Base-by-base conservation (phyloP, 2,113 vertebrate genomes). In the Pseudonaja textilis region DNA sequence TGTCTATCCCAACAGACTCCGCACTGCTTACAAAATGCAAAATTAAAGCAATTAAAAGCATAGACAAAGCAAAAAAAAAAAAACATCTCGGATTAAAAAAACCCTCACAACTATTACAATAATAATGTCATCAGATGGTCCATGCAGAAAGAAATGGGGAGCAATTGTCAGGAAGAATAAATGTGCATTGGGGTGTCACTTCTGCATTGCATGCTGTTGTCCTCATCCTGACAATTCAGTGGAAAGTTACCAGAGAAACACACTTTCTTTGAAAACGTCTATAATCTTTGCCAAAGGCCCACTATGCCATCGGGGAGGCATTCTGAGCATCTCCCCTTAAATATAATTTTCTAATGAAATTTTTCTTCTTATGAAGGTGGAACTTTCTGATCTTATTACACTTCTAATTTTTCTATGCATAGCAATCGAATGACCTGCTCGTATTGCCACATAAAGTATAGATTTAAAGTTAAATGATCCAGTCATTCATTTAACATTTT, bases 331-430 rank as follows among this genome's bases (percentile, higher is more conserved):
- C 96, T 94, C 23, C 89, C 90, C 89, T 97, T 97, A 96, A 96
- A 97, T 96, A 96, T 56, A 97, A 96, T 95, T 97, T 97, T 96
- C 96, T 97, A 97, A 97, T 98, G 97, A 97, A 98, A 45, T 97
- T 96, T 97, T 97, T 97, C 97, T 96, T 97, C 98, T 98, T 94
- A 95, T 96, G 97, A 98, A 98, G 98, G 97, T 98, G 97, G 97
- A 97, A 97, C 97, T 97, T 97, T 92, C 96, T 96, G 97, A 97
- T 96, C 96, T 90, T 96, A 96, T 97, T 97, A 96, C 95, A 97
- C 97, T 97, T 97, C 97, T 97, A 97, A 97, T 96, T 98, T 97
- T 97, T 98, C 97, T 97, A 97, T 97, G 96, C 97, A 94, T 95
- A 96, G 96, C 95, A 95, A 97, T 98, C 96, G 96, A 97, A 97